Evolutionary conservation across 2,797 vertebrate genomes (phyloP).

Genomic region (Sebastes goodei): DNA sequence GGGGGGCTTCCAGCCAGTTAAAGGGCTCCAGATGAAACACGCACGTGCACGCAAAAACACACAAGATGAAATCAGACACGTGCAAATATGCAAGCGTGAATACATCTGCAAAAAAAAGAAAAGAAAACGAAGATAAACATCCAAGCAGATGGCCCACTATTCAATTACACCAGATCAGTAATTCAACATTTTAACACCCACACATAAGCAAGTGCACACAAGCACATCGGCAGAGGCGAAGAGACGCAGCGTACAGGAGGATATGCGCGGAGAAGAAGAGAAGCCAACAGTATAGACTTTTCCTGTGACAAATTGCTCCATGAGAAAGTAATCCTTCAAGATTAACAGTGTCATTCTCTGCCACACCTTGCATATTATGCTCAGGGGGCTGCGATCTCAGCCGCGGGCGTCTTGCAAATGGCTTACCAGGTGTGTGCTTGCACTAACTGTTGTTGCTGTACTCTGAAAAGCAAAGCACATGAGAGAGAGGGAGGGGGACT

Average conservation of each 20-base stretch:
- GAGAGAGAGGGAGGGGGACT: neutral
- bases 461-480: constrained; percentile 29
- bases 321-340: constrained; percentile 77
- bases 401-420: constrained; percentile 55
- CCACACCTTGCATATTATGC: constrained; percentile 69
- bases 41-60: constrained; percentile 7
- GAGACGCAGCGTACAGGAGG: constrained; percentile 15
- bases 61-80: constrained; percentile 65
- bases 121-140: constrained; percentile 63
- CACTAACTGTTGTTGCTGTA: constrained; percentile 54
- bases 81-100: constrained; percentile 61
- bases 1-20: constrained; percentile 64
- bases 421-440: constrained; percentile 53
- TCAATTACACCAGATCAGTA: constrained; percentile 67
- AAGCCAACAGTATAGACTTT: constrained; percentile 52
- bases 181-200: constrained; percentile 68
- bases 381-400: constrained; percentile 57
- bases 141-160: constrained; percentile 67
- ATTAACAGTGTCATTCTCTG: constrained; percentile 74
- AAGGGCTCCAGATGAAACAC: constrained; percentile 57
- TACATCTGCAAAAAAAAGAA: constrained; percentile 38
- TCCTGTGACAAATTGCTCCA: constrained; percentile 69
- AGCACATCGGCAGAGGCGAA: constrained; percentile 38
- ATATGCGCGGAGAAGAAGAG: constrained; percentile 51
- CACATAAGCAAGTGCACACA: constrained; percentile 50